Base-by-base conservation (phyloP, 2,113 vertebrate genomes). In the Nothoprocta pentlandii region DNA sequence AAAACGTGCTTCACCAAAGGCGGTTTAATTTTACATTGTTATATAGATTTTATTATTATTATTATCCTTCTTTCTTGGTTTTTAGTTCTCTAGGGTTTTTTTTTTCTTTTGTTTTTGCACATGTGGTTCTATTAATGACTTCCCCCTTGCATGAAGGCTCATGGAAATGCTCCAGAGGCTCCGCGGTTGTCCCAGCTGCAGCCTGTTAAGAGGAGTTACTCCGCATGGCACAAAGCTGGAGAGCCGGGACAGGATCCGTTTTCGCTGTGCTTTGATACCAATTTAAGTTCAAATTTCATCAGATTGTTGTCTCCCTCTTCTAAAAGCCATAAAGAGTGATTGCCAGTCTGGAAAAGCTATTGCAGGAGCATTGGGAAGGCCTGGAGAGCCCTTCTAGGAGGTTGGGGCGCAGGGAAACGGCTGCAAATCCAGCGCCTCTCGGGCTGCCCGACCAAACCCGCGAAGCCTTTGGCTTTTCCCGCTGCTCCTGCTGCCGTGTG, bases 191-290 rank as follows among this genome's bases (percentile, higher is more conserved):
- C 68, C 59, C n/a, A 76, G 56, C 59, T 36, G 44, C n/a, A 79
- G 71, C 5, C 0, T 5, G n/a, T 26, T 59, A 10, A 41, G 6
- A 46, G 69, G 46, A 62, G 47, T 78, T 70, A 5, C 44, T 63
- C 53, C 58, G 14, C 9, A 0, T n/a, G 63, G 12, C n/a, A 73
- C 17, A 12, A 11, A 66, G 41, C 25, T 1, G 19, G 21, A 41
- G 0, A 21, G 28, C 23, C 44, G 64, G 46, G 6, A 1, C 12
- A 1, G 8, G 22, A 20, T 4, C 3, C 14, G 1, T 12, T 32
- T 79, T 59, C 25, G 2, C 6, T 0, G 49, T 3, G 10, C 68
- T 59, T 75, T 67, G 30, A 41, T 20, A 21, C 21, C 2, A 36
- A 3, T 39, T 83, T 49, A 41, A 41, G 26, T 58, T 39, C 22